phyloP scores from a whole-genome alignment of 1,140 invertebrate species.

The Tetraneura akinire region DNA sequence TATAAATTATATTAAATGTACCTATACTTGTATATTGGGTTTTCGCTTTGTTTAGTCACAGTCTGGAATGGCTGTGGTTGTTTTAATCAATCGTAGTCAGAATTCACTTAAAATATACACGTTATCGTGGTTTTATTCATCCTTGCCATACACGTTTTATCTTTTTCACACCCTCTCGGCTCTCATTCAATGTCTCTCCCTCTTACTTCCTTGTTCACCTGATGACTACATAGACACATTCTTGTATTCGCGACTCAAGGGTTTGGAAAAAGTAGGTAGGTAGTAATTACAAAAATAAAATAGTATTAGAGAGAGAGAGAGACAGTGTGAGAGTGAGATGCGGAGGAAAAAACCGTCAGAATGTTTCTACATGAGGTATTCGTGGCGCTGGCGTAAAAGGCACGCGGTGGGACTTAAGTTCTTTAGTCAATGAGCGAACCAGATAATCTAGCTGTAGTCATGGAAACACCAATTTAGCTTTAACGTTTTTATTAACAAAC shows the following conservation, averaged over 20 bases:
- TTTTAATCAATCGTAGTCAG: slow-evolving; percentile 19
- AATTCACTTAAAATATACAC: slow-evolving; percentile 39
- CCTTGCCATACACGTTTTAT: background rate
- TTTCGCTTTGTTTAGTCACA: slow-evolving; percentile 17
- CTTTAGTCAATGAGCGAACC: slow-evolving; percentile 51
- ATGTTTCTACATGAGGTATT: slow-evolving; percentile 21
- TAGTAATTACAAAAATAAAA: slow-evolving; percentile 38
- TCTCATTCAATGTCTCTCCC: background rate
- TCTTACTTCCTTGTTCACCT: background rate
- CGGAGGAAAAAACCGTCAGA: background rate
- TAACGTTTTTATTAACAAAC: slow-evolving; percentile 50
- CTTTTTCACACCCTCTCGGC: background rate
- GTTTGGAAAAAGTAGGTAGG: slow-evolving; percentile 11
- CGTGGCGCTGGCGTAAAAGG: background rate
- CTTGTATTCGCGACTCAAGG: background rate
- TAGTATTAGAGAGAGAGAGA: background rate
- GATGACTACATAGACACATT: background rate
- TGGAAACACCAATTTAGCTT: slow-evolving; percentile 51
- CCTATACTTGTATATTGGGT: no score
- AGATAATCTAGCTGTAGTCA: slow-evolving; percentile 50
- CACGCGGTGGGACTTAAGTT: slow-evolving; percentile 40
- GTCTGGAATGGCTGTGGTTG: background rate
- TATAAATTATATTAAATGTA: no score
- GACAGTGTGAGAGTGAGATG: background rate
- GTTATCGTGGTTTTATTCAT: background rate